phyloP scores from a whole-genome alignment of 2,888 invertebrate genomes.

The Cephalotes varians region DNA sequence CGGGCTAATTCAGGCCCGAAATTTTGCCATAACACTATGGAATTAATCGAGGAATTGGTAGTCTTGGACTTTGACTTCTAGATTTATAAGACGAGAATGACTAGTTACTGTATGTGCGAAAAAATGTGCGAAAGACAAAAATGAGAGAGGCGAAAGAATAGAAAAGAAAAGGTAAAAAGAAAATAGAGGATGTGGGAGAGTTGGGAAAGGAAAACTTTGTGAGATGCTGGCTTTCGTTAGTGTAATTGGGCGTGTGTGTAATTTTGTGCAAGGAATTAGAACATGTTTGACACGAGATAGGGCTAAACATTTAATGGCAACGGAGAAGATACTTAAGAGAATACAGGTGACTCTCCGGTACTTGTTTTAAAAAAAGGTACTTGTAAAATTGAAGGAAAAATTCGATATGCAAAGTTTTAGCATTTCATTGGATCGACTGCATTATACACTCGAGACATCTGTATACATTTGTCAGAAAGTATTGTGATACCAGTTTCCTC shows the following conservation, averaged over 20 bases:
- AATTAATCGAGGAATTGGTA: conserved; percentile 81
- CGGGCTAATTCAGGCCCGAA: conserved; percentile 47
- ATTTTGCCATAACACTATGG: conserved; percentile 74
- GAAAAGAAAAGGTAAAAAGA: conserved; percentile 26
- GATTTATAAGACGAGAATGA: conserved; percentile 45
- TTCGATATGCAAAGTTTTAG: conserved; percentile 12
- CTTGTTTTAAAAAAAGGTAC: background rate
- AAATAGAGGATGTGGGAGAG: conserved; percentile 28
- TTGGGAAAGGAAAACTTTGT: conserved; percentile 24
- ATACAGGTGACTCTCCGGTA: conserved; percentile 34
- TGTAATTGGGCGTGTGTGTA: conserved; percentile 54
- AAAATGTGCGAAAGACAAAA: background rate
- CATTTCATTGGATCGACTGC: background rate
- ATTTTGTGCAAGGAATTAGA: conserved; percentile 25
- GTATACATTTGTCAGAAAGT: conserved; percentile 27
- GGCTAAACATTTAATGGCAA: conserved; percentile 25
- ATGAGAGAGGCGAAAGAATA: background rate
- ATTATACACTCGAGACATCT: conserved; percentile 27
- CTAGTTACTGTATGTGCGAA: conserved; percentile 35
- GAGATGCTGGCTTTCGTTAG: conserved; percentile 66
- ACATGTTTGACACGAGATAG: conserved; percentile 28
- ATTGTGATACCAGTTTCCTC: conserved; percentile 26
- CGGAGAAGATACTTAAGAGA: conserved; percentile 8
- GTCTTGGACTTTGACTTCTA: conserved; percentile 63
- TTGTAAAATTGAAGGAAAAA: background rate